Evolutionary conservation across 2,888 invertebrate species (phyloP).

Genomic region (Hirtodrosophila cameraria): DNA sequence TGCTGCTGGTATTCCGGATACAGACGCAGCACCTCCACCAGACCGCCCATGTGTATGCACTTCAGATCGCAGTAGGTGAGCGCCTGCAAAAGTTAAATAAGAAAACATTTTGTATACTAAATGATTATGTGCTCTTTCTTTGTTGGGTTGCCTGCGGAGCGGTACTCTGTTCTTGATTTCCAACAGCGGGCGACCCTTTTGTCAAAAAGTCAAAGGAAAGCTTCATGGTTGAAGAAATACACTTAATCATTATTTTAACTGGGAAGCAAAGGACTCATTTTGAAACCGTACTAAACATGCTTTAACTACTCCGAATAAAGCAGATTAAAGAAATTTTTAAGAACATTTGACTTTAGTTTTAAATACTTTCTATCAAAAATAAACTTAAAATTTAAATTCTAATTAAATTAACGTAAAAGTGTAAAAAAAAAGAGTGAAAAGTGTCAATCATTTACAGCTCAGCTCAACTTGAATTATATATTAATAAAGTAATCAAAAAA

Average conservation of each 20-base stretch:
- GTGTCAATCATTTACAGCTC: no score
- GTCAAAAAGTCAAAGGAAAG: not conserved
- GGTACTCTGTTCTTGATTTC: not conserved
- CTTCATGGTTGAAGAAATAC: not conserved
- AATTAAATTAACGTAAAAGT: no score
- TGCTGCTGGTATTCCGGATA: slow-evolving; percentile 98
- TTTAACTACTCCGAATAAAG: no score
- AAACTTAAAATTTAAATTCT: no score
- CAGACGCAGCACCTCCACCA: slow-evolving; percentile 93
- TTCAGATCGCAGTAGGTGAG: slow-evolving; percentile 98
- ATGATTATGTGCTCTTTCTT: slow-evolving; percentile 48
- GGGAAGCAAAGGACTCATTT: no score
- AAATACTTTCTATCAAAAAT: no score
- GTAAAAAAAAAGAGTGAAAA: no score
- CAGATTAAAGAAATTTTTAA: no score
- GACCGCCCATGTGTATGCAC: slow-evolving; percentile 95
- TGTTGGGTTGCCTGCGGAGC: not conserved
- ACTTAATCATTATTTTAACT: not conserved
- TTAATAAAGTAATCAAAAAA: no score
- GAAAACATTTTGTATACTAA: slow-evolving; percentile 45
- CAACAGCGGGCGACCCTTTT: slow-evolving; percentile 31
- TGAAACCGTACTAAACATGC: no score
- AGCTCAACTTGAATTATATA: no score
- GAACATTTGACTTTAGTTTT: no score
- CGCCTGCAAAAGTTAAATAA: slow-evolving; percentile 86